phyloP scores from a whole-genome alignment of 2,113 vertebrate species.

The Strigops habroptila region DNA sequence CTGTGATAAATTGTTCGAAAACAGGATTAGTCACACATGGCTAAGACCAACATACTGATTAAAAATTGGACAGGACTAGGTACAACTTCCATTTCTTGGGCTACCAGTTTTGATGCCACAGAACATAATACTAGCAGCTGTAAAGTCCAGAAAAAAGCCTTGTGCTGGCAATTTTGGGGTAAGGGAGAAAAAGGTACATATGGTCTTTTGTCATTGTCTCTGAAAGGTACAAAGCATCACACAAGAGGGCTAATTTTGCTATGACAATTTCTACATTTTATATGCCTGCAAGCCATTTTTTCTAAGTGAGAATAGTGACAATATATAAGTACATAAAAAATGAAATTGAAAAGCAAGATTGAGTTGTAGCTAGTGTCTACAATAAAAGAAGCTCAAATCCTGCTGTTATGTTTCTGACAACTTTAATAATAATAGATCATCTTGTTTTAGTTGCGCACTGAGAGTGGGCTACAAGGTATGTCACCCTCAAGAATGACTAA shows the following conservation, averaged over 20 bases:
- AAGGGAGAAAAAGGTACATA: background rate
- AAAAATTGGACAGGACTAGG: background rate
- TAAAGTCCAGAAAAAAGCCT: background rate
- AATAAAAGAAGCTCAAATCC: background rate
- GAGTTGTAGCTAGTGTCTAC: conserved; percentile 4
- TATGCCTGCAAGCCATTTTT: background rate
- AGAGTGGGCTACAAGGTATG: conserved; percentile 65
- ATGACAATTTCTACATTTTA: background rate
- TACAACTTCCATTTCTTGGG: background rate
- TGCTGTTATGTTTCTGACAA: conserved; percentile 10
- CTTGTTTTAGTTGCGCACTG: conserved; percentile 38
- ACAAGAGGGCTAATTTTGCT: background rate
- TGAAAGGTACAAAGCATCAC: background rate
- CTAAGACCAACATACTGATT: conserved; percentile 3
- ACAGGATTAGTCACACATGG: conserved; percentile 3
- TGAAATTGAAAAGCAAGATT: conserved; percentile 24
- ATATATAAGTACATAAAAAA: conserved; percentile 37
- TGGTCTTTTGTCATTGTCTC: background rate
- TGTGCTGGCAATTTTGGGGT: background rate
- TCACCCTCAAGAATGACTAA: conserved; percentile 58
- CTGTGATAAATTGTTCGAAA: conserved; percentile 16
- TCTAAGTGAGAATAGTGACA: conserved; percentile 35
- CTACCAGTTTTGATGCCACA: background rate
- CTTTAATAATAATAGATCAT: conserved; percentile 57
- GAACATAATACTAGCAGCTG: background rate